These are phyloP conservation scores for Holothuria glaberrima DNA, from an alignment of 35 echinoderm and acorn worm genomes.

Conservation along the genomic window DNA sequence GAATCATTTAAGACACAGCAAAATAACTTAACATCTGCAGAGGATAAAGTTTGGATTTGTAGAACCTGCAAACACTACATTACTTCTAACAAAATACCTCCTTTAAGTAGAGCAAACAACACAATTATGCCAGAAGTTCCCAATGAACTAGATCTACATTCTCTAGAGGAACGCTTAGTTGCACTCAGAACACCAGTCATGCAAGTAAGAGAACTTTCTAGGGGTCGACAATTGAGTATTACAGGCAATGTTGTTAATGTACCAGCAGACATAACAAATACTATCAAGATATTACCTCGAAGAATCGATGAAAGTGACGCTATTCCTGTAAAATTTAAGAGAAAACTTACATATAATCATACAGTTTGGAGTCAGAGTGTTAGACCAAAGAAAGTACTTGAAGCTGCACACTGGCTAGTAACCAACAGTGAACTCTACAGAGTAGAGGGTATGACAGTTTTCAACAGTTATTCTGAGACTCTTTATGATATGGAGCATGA, in stretches of 20 bases:
- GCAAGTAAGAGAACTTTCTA: conserved; percentile 64
- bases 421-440: conserved; percentile 58
- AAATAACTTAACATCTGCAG: background rate
- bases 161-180: conserved; percentile 59
- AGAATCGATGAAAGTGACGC: conserved; percentile 40
- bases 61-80: conserved; percentile 35
- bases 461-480: background rate
- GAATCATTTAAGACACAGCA: background rate
- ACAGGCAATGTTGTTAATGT: conserved; percentile 73
- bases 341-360: conserved; percentile 49
- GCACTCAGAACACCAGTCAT: conserved; percentile 65
- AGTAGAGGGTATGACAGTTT: conserved; percentile 41
- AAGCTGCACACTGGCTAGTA: conserved; percentile 57
- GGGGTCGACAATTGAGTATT: conserved; percentile 43
- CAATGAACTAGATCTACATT: conserved; percentile 34
- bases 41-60: conserved; percentile 18
- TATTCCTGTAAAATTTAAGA: conserved; percentile 67
- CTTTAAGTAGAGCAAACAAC: conserved; percentile 12
- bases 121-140: conserved; percentile 28
- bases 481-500: conserved; percentile 14
- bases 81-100: conserved; percentile 20
- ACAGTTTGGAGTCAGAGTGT: conserved; percentile 47
- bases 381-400: conserved; percentile 56
- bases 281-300: conserved; percentile 43
- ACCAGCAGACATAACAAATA: conserved; percentile 47